Evolutionary conservation across 2,113 vertebrate genomes (phyloP).

Genomic region (Empidonax alnorum): DNA sequence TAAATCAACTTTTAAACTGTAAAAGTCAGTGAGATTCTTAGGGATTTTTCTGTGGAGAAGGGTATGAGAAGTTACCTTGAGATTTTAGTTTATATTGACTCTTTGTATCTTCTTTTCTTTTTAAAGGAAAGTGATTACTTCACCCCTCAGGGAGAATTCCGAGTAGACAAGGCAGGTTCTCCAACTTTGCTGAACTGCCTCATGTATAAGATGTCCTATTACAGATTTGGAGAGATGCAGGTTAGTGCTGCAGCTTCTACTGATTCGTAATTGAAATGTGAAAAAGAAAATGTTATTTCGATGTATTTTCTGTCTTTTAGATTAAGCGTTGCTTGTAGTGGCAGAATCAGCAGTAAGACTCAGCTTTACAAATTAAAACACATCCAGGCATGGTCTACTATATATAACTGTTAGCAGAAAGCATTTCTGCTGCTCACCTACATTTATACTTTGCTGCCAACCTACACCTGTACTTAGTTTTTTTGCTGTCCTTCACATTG

Average conservation of each 20-base stretch:
- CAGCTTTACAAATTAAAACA: background rate
- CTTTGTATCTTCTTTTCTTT: background rate
- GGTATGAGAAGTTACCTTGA: background rate
- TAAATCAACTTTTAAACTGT: background rate
- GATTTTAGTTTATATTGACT: background rate
- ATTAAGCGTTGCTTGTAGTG: background rate
- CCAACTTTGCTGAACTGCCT: conserved; percentile 98
- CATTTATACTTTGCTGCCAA: background rate
- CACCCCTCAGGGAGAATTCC: conserved; percentile 97
- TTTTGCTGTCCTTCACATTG: background rate
- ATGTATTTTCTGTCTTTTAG: background rate
- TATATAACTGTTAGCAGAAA: background rate
- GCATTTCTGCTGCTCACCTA: background rate
- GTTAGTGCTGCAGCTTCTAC: conserved; percentile 74
- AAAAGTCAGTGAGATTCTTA: background rate
- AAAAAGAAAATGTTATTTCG: background rate
- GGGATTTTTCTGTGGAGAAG: background rate
- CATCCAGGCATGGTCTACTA: background rate
- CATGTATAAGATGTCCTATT: conserved; percentile 99
- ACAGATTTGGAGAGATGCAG: conserved; percentile 99
- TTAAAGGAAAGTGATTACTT: conserved; percentile 98
- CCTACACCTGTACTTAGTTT: background rate
- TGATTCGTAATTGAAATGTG: background rate
- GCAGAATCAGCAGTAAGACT: background rate
- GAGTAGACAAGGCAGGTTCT: conserved; percentile 97